Evolutionary conservation across 1,140 invertebrate genomes (phyloP).

Genomic region (Sipha flava): DNA sequence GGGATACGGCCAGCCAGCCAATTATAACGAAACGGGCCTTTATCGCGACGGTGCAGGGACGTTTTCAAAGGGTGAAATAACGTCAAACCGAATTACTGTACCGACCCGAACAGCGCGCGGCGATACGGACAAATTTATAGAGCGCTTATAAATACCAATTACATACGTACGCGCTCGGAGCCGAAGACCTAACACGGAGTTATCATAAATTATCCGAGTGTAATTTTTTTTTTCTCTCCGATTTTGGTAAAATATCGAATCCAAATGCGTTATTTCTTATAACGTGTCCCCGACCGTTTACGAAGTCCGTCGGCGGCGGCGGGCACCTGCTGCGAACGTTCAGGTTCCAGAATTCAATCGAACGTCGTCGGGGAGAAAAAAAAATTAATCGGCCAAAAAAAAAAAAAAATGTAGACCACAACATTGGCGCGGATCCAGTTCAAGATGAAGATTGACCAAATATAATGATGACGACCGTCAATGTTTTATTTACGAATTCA

Average conservation of each 20-base stretch:
- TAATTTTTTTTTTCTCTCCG: not conserved
- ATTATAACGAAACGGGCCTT: not conserved
- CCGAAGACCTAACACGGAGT: not conserved
- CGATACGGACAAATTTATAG: conserved; percentile 3
- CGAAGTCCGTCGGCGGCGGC: not conserved
- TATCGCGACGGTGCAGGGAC: not conserved
- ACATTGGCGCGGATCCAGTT: not conserved
- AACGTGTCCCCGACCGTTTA: not conserved
- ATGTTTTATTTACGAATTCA: conserved; percentile 1
- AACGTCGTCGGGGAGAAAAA: not conserved
- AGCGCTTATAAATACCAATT: not conserved
- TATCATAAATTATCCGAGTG: not conserved
- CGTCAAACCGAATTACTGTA: not conserved
- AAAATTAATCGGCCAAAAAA: not conserved
- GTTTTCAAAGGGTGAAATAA: conserved; percentile 15
- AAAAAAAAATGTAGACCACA: not conserved
- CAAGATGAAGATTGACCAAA: not conserved
- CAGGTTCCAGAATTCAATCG: not conserved
- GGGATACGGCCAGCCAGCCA: not conserved
- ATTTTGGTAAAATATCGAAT: not conserved
- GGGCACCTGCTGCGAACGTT: not conserved
- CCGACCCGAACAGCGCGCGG: not conserved
- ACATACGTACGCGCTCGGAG: not conserved
- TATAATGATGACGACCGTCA: not conserved
- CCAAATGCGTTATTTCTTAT: no score